Base-by-base conservation (phyloP, 2,888 invertebrate species). In the Lasioglossum zephyrum region DNA sequence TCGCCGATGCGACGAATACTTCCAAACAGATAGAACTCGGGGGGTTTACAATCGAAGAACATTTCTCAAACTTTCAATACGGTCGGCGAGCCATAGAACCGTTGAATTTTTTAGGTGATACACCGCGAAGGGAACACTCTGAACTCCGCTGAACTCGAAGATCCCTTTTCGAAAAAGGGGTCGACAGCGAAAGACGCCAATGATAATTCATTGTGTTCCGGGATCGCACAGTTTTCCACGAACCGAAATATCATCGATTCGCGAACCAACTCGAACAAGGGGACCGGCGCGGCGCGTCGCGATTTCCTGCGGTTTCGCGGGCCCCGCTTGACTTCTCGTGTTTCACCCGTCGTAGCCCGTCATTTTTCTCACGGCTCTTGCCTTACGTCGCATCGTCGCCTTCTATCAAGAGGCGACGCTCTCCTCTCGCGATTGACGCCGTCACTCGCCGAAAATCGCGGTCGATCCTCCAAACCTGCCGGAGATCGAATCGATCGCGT, bases 291-390 rank as follows among this genome's bases (percentile, higher is more conserved):
- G 26, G 11, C 60, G 26, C 31, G 66, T 16, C 79, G 74, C 74
- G 74, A 79, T 80, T 87, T 81, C 78, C 80, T 87, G 86, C 77
- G 87, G 87, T 86, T 83, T 82, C 80, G 66, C 69, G 81, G 26
- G 57, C 66, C 80, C 77, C 77, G 75, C 26, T 69, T 49, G 47
- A 83, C 86, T 87, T 86, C 87, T 87, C 87, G 77, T 86, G 80
- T 87, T 87, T 86, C 87, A 70, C 57, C 57, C 44, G 78, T 69
- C 44, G 78, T 69, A 39, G 74, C 53, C 69, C 80, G 80, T 76
- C 80, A 85, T 85, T 85, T 87, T 82, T 87, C 87, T 87, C 87
- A 87, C 87, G 87, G 66, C 85, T 86, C 86, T 86, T 77, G 77
- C 53, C 73, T 86, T 86, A 79, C 86, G 70, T 22, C 57, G 57